phyloP scores from a whole-genome alignment of 2,888 invertebrate species.

The Agrochola lychnidis region DNA sequence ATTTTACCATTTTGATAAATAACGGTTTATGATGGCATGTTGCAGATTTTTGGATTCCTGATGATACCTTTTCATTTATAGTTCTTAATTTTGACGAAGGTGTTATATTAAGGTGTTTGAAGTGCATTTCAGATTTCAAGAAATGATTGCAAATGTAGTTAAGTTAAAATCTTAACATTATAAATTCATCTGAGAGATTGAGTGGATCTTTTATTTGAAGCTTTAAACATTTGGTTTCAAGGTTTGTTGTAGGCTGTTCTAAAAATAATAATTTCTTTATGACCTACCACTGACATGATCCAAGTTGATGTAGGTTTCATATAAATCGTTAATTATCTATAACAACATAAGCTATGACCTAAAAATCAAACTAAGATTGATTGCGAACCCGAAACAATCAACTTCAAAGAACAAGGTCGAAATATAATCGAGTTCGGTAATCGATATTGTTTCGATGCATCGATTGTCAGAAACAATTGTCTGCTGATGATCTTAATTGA shows the following conservation, averaged over 20 bases:
- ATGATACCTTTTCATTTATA: conserved; percentile 1
- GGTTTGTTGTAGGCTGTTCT: background rate
- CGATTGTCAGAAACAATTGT: conserved; percentile 70
- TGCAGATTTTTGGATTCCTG: conserved; percentile 10
- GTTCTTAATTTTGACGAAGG: conserved; percentile 5
- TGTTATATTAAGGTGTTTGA: conserved; percentile 5
- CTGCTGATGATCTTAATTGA: conserved; percentile 75
- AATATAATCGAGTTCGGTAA: conserved; percentile 68
- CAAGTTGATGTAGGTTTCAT: conserved; percentile 19
- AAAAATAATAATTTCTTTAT: background rate
- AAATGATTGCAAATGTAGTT: conserved; percentile 8
- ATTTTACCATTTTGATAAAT: conserved; percentile 38
- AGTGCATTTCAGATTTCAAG: conserved; percentile 30
- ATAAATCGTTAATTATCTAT: conserved; percentile 27
- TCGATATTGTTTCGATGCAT: conserved; percentile 68
- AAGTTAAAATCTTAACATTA: background rate
- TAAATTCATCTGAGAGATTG: background rate
- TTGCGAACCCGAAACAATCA: conserved; percentile 74
- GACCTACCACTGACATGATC: background rate
- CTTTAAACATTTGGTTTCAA: background rate
- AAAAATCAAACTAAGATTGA: conserved; percentile 70
- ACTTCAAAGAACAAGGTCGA: conserved; percentile 74
- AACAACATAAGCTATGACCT: conserved; percentile 28
- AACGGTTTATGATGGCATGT: background rate
- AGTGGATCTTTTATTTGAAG: background rate